Base-by-base conservation (phyloP, 2,888 invertebrate genomes). In the Mesorhabditis spiculigera region DNA sequence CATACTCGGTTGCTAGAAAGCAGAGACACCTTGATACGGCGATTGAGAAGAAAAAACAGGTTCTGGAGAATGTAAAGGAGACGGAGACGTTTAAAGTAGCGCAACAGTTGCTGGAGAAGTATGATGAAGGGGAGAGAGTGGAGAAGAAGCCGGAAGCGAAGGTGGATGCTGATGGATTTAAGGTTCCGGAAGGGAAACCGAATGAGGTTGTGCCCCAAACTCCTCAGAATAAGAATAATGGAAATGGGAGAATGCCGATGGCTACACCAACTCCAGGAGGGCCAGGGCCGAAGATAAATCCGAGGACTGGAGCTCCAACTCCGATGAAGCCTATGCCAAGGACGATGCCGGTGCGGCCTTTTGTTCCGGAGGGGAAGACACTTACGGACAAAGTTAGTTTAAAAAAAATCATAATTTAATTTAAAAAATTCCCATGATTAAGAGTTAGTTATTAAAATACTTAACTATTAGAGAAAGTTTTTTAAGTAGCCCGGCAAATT, bases 81-180 rank as follows among this genome's bases (percentile, higher is more conserved):
- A 96, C 92, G 58, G 96, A 97, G 88, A 96, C 95, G 0, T 98
- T 95, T 86, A 97, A 96, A 75, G 87, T 91, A 82, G 94, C 94
- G 5, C 93, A 92, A 87, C 91, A 92, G 86, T 93, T 95, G 79
- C 88, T 95, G 71, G 92, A 93, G 87, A 93, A 92, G 86, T 94
- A 91, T 88, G 94, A 91, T 73, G 91, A 91, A 1, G 75, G 73
- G 4, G 67, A 6, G 8, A 63, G 43, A 4, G 58, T 63, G 3
- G 58, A 63, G 10, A 42, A 44, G 16, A 66, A 63, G 41, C 61
- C 43, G 45, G 43, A 13, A 10, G 44, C 41, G 6, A 28, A 44
- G 28, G 28, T 28, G 28, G 28, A 28, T 28, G 28, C 28, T 3
- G 28, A 28, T 28, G 28, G 28, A 28, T 28, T 28, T 3, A 28